phyloP scores from a whole-genome alignment of 2,797 vertebrate genomes.

The Nothura maculosa region DNA sequence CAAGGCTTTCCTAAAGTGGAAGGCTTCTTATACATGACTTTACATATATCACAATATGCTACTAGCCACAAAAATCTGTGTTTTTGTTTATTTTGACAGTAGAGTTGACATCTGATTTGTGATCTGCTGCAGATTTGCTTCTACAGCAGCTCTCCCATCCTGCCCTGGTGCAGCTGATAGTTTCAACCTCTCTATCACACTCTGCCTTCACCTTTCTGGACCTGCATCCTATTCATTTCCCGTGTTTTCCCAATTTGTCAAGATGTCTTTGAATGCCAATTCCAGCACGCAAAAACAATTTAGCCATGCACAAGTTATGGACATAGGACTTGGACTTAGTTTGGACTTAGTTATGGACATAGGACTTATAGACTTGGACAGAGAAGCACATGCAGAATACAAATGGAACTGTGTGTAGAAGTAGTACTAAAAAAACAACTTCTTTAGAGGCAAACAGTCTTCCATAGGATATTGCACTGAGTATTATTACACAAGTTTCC shows the following conservation, averaged over 20 bases:
- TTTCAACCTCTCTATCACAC: background rate
- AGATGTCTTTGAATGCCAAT: background rate
- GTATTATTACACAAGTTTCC: background rate
- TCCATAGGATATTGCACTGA: background rate
- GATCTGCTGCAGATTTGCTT: background rate
- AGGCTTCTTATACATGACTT: background rate
- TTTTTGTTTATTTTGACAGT: background rate
- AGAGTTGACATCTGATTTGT: background rate
- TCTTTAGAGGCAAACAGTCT: background rate
- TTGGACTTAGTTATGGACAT: too few species aligned
- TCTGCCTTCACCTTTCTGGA: background rate
- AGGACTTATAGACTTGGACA: too few species aligned
- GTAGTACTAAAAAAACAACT: background rate
- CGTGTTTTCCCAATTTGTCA: background rate
- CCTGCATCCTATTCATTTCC: background rate
- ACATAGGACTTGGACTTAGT: too few species aligned
- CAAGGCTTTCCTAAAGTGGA: background rate
- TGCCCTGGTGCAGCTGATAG: accelerated
- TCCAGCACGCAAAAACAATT: background rate
- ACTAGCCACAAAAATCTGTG: background rate
- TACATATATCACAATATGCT: background rate
- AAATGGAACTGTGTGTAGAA: background rate
- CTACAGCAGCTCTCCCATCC: background rate
- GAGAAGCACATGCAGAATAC: accelerated
- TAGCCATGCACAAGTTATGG: background rate